Evolutionary conservation across 2,797 vertebrate species (phyloP), one percentile per base, ranked within the genome.

Genomic region (Zalophus californianus): DNA sequence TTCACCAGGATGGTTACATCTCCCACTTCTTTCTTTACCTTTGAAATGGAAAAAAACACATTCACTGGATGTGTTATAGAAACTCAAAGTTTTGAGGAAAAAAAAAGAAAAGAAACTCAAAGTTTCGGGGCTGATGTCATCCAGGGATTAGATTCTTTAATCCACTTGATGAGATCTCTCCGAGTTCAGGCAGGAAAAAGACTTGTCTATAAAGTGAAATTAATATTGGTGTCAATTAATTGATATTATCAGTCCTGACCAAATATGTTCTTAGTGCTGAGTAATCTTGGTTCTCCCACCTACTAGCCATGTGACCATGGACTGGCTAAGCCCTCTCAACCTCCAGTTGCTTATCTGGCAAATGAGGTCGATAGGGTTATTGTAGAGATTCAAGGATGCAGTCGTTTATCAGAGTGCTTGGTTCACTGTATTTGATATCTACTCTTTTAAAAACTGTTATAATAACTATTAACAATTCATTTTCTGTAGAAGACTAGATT

Each of bases 1-100:
- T 98, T 98, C 52, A 98, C 92, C 60, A 98, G 1, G 1, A 98
- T 97, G 66, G 86, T 96, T 15, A 98, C 35, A 12, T 98, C 94
- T 82, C 97, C 98, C 64, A 98, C 95, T 86, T 98, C 98, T 90
- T 96, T 97, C 86, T 98, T 98, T n/a, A 97, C 86, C 97, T 98
- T 95, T 78, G 56, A 86, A 96, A 78, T 48, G n/a, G 35, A 90
- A 90, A 88, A 91, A 27, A n/a, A 68, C 25, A 56, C 50, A 85
- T 77, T 62, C 14, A 79, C 13, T 48, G 23, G 29, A 12, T 54
- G 2, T 68, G 5, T 60, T 89, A 93, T 10, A 41, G 38, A 83
- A 79, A 83, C 35, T 68, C 73, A 58, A 50, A 64, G 25, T 75
- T 64, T 56, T 15, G 80, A 50, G 15, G 7, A 64, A 64, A 64